A percentile compares a stretch with the other conserved stretches of the same genome.
These are phyloP conservation scores for Callopanchax toddi DNA, from an alignment of 2,113 vertebrate genomes.

Conservation along the genomic window DNA sequence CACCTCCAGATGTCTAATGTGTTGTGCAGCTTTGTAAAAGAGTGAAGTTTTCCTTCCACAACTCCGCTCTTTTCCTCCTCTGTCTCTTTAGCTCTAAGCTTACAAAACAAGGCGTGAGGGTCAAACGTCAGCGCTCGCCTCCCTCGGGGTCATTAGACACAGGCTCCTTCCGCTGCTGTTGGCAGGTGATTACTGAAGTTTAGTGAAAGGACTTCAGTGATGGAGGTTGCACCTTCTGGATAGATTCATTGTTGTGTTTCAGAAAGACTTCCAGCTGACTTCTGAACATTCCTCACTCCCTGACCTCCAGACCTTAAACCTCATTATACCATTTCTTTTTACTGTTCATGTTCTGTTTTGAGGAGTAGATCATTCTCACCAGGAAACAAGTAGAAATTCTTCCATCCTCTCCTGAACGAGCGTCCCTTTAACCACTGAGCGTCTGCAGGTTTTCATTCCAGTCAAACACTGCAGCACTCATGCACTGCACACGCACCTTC, in stretches of 20 bases:
- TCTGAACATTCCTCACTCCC: slow-evolving; percentile 2
- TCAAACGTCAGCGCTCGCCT: slow-evolving; percentile 35
- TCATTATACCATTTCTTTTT: too few species aligned
- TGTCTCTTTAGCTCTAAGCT: slow-evolving; percentile 35
- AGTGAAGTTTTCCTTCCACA: slow-evolving; percentile 6
- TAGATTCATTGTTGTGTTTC: background rate
- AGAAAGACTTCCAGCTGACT: too few species aligned
- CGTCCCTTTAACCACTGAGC: too few species aligned
- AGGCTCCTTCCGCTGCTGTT: slow-evolving; percentile 66
- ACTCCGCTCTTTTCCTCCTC: slow-evolving; percentile 1
- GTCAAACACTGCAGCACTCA: slow-evolving; percentile 26
- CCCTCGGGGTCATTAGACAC: slow-evolving; percentile 58
- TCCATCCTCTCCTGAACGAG: too few species aligned
- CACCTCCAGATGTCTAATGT: slow-evolving; percentile 43
- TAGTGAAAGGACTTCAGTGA: background rate
- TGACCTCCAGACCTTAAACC: too few species aligned
- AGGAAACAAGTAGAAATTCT: too few species aligned
- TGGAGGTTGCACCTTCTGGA: background rate
- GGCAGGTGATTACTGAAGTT: slow-evolving; percentile 50
- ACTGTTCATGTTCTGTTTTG: too few species aligned
- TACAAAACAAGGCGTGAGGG: slow-evolving; percentile 56
- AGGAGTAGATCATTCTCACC: too few species aligned
- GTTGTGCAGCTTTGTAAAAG: slow-evolving; percentile 28
- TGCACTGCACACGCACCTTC: too few species aligned
- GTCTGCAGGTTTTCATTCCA: slow-evolving; percentile 1